Base-by-base conservation (phyloP, 2,888 invertebrate genomes). In the Bibio marci region DNA sequence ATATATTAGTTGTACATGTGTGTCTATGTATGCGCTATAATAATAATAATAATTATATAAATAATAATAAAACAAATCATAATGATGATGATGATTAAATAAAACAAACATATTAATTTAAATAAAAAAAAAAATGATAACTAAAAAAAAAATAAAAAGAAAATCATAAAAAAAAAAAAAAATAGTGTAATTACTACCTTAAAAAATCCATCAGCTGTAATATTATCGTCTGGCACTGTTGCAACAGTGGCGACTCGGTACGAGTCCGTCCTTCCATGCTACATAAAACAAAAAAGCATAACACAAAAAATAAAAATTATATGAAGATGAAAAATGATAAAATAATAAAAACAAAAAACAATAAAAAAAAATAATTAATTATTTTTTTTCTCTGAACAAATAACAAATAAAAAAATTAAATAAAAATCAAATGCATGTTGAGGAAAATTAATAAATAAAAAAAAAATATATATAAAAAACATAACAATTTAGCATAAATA, bases 211-310 rank as follows among this genome's bases (percentile, higher is more conserved):
- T 88, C 87, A 55, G 88, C 87, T 50, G 88, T 88, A 73, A 81
- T 83, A 80, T 88, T 88, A 77, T 91, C 92, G 66, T 88, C 88
- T 72, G 83, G 79, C 68, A 82, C 70, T 67, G 80, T 72, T 53
- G 87, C 81, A 65, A 90, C 81, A 62, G 92, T 92, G 55, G 94
- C 94, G 72, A 87, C 87, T 65, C 94, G 80, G 73, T 95, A 95
- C 64, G 92, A 92, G 73, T 94, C 94, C 64, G 87, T 77, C 63
- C 88, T 81, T 70, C 85, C 87, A 78, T 85, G 85, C 86, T 87
- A 80, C 56, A 73, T 72, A 65, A 62, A 67, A 40, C 35, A 41
- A 40, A 41, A 43, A 22, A 22, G 22, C 22, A 22, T 22, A 22
- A 22, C 22, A 22, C 22, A 22, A 22, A n/a, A n/a, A n/a, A n/a